These are phyloP conservation scores for Anguilla japonica DNA, from an alignment of 2,113 vertebrate genomes.

Conservation along the genomic window DNA sequence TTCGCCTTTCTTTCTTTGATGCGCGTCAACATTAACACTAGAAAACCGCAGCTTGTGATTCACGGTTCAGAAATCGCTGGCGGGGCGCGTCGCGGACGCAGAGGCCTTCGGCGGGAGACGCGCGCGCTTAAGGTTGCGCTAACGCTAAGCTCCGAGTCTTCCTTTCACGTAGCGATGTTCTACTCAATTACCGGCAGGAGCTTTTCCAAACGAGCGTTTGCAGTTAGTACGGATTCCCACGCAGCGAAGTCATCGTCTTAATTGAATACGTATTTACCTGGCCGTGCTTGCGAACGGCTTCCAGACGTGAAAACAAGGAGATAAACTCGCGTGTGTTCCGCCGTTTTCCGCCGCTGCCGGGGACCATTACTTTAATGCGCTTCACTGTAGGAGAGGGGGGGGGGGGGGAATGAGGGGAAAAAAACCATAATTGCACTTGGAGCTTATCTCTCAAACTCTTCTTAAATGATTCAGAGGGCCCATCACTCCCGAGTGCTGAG, in stretches of 20 bases:
- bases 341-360: slow-evolving; percentile 47
- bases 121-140: background rate
- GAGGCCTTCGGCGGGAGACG: slow-evolving; percentile 14
- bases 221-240: slow-evolving; percentile 6
- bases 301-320: slow-evolving; percentile 38
- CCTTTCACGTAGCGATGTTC: slow-evolving; percentile 13
- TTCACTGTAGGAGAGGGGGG: slow-evolving; percentile 56
- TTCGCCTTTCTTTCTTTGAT: background rate
- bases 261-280: slow-evolving; percentile 30
- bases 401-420: slow-evolving; percentile 7
- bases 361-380: slow-evolving; percentile 63
- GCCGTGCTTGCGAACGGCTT: slow-evolving; percentile 36
- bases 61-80: slow-evolving; percentile 6
- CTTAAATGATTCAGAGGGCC: background rate
- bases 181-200: slow-evolving; percentile 38
- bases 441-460: background rate
- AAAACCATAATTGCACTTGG: slow-evolving; percentile 63
- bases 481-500: background rate
- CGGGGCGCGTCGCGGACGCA: background rate
- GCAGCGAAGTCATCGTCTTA: slow-evolving; percentile 1
- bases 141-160: background rate
- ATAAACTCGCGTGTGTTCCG: slow-evolving; percentile 15
- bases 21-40: slow-evolving; percentile 3
- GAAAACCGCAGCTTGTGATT: slow-evolving; percentile 15
- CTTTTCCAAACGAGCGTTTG: slow-evolving; percentile 26